Conservation (phyloP, 2,797 vertebrate species). For the Furcifer pardalis region DNA sequence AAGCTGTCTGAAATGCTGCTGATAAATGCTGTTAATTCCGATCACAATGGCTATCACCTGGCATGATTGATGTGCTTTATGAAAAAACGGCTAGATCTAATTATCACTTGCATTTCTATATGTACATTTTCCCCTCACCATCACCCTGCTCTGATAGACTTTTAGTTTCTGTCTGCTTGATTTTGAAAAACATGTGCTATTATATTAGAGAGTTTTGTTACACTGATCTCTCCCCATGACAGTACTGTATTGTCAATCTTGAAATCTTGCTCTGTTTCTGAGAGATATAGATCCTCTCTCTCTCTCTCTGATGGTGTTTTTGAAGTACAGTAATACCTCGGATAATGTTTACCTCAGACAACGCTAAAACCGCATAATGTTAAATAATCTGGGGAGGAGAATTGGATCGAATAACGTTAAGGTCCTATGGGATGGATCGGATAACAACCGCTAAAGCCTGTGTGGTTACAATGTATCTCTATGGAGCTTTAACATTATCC, state of each 20-base stretch:
- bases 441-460: too few species aligned
- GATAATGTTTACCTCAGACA: too few species aligned
- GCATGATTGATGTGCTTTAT: constrained; percentile 12
- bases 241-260: background rate
- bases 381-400: too few species aligned
- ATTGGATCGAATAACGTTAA: too few species aligned
- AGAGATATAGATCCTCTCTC: background rate
- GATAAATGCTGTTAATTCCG: constrained; percentile 27
- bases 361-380: too few species aligned
- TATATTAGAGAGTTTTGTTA: background rate
- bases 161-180: background rate
- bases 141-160: background rate
- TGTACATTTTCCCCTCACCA: background rate
- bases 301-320: too few species aligned
- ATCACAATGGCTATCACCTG: constrained; percentile 25
- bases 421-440: too few species aligned
- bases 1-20: constrained; percentile 8
- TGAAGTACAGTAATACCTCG: too few species aligned
- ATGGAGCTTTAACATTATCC: too few species aligned
- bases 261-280: too few species aligned
- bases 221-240: background rate
- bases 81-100: constrained; percentile 17
- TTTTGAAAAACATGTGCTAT: background rate
- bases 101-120: background rate
- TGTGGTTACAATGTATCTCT: too few species aligned